A percentile compares a stretch with the other conserved stretches of the same genome.
These are phyloP conservation scores for Furcula furcula DNA, from an alignment of 2,888 invertebrate species.

Conservation along the genomic window DNA sequence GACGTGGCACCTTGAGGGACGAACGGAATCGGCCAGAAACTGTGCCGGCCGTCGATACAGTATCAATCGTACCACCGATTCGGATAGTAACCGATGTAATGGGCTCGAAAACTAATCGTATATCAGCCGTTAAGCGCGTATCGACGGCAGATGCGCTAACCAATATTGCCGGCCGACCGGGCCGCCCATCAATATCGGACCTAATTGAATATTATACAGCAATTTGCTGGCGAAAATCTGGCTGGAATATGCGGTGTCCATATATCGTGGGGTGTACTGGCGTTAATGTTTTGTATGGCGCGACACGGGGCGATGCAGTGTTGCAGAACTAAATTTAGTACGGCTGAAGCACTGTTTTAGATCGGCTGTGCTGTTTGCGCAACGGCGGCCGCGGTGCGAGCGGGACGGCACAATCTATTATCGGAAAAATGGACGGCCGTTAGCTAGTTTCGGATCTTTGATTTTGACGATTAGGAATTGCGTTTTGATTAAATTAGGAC, in stretches of 20 bases:
- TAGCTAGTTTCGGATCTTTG: constrained; percentile 23
- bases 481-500: neutral
- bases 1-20: constrained; percentile 69
- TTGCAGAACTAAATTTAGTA: constrained; percentile 73
- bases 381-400: constrained; percentile 52
- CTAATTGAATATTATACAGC: constrained; percentile 81
- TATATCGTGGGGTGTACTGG: constrained; percentile 58
- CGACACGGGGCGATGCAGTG: constrained; percentile 57
- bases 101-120: constrained; percentile 73
- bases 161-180: constrained; percentile 67
- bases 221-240: constrained; percentile 80
- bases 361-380: constrained; percentile 68
- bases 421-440: constrained; percentile 65
- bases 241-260: constrained; percentile 74
- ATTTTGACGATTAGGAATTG: constrained; percentile 10
- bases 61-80: constrained; percentile 14
- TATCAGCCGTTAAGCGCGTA: constrained; percentile 57
- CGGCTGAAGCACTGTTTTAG: constrained; percentile 66
- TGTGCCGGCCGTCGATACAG: constrained; percentile 23
- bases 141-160: constrained; percentile 72
- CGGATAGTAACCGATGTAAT: constrained; percentile 32
- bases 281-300: constrained; percentile 71
- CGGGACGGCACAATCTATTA: constrained; percentile 68
- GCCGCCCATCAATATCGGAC: constrained; percentile 69
- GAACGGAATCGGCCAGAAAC: constrained; percentile 24